A percentile compares a stretch with the other conserved stretches of the same genome.
phyloP scores from a whole-genome alignment of 2,797 vertebrate genomes.

The Typhlichthys subterraneus region DNA sequence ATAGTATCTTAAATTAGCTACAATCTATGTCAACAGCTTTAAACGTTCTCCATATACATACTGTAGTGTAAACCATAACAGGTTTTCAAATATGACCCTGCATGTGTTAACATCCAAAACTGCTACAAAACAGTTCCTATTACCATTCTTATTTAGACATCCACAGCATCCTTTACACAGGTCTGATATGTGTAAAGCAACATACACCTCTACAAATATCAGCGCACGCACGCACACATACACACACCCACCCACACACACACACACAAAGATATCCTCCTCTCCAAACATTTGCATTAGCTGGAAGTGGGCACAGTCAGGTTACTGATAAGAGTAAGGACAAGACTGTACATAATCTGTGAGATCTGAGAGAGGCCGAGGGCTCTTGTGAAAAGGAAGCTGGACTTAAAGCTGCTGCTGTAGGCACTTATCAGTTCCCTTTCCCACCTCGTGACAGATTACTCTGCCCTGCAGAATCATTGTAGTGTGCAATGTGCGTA shows the following conservation, averaged over 20 bases:
- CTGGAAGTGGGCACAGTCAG: slow-evolving; percentile 62
- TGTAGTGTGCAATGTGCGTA: slow-evolving; percentile 32
- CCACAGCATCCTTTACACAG: slow-evolving; percentile 30
- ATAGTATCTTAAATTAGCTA: too few relatives aligned
- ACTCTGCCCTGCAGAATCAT: slow-evolving; percentile 65
- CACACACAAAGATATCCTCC: slow-evolving; percentile 30
- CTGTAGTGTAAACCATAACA: not conserved
- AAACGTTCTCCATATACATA: not conserved
- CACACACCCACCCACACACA: slow-evolving; percentile 2
- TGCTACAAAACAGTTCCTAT: slow-evolving; percentile 21
- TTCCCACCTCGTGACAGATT: slow-evolving; percentile 73
- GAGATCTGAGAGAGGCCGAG: slow-evolving; percentile 60
- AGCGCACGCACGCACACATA: slow-evolving; percentile 19
- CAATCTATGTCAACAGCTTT: slow-evolving; percentile 1
- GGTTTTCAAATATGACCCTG: not conserved
- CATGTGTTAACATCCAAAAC: not conserved
- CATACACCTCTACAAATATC: slow-evolving; percentile 33
- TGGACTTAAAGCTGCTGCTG: slow-evolving; percentile 52
- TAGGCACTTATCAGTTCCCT: slow-evolving; percentile 74
- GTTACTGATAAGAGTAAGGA: slow-evolving; percentile 71
- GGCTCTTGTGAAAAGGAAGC: slow-evolving; percentile 68
- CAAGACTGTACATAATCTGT: slow-evolving; percentile 62
- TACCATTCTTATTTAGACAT: slow-evolving; percentile 26
- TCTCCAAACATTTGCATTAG: slow-evolving; percentile 40
- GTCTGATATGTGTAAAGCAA: slow-evolving; percentile 37